Base-by-base conservation (phyloP, 2,888 invertebrate genomes). In the Andrena flavipes region DNA sequence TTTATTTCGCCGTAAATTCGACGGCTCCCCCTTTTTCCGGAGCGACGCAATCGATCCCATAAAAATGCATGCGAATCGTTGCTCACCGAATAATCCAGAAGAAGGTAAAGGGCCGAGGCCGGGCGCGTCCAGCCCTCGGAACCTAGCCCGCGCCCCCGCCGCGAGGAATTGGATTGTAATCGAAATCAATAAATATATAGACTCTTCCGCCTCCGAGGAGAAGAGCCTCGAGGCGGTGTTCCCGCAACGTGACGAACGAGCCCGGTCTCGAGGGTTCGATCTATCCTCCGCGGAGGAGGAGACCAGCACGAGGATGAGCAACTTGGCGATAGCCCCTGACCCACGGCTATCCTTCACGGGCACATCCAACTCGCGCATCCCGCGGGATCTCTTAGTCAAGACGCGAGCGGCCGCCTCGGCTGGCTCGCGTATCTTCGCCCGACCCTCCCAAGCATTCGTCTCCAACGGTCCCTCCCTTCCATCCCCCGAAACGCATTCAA, bases 251-350 rank as follows among this genome's bases (percentile, higher is more conserved):
- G 92, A 93, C 92, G 92, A 90, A 92, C 92, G 93, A 93, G 90
- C 88, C 42, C 81, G 89, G 92, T 93, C 93, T 93, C 93, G 91
- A 86, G 93, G 93, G 93, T 91, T 92, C 93, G 92, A 93, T 93
- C 93, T 92, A 93, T 93, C 90, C 91, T 92, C 77, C 83, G 87
- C 84, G 87, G 81, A 81, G 79, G 85, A 84, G 88, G 79, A 84
- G 87, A 86, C 86, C 84, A 72, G 85, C 70, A 71, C 83, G 80
- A 85, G 87, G 86, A 89, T 84, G 90, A 89, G 87, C 86, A 90
- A 90, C 88, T 91, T 88, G 87, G 76, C 87, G 92, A 93, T 93
- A 93, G 91, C 93, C 92, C 91, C 90, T 93, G 93, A 93, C 93
- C 93, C 91, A 87, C 80, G 91, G 91, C 93, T 92, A 93, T 94